Evolutionary conservation across 2,113 vertebrate species (phyloP).

Genomic region (Gallinago undulata): DNA sequence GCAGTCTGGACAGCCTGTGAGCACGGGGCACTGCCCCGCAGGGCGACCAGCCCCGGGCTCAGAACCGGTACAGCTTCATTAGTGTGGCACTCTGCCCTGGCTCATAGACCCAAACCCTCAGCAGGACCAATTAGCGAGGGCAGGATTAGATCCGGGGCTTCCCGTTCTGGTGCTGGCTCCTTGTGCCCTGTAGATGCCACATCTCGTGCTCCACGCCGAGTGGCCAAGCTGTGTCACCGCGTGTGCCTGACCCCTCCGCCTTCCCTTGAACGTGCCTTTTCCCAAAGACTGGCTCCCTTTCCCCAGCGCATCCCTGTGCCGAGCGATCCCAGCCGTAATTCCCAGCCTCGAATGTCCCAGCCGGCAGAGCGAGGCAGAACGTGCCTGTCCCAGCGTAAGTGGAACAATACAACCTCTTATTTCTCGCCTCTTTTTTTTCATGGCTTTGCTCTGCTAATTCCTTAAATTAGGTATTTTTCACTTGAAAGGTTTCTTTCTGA

Average conservation of each 20-base stretch:
- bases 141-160: background rate
- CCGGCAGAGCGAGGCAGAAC: background rate
- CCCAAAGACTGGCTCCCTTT: background rate
- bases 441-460: constrained; percentile 40
- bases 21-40: background rate
- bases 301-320: fast-evolving
- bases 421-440: background rate
- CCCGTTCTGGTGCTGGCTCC: background rate
- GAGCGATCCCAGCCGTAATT: fast-evolving
- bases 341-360: background rate
- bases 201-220: background rate
- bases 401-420: background rate
- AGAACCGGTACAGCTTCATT: background rate
- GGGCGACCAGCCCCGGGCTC: background rate
- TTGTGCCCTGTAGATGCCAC: background rate
- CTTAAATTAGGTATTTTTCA: constrained; percentile 44
- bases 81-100: constrained; percentile 21
- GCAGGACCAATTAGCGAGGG: constrained; percentile 25
- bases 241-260: background rate
- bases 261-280: background rate
- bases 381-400: background rate
- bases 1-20: background rate
- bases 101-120: background rate
- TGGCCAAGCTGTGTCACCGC: background rate
- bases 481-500: constrained; percentile 32